These are phyloP conservation scores for Camelus bactrianus DNA, from an alignment of 2,113 vertebrate genomes.

Conservation along the genomic window DNA sequence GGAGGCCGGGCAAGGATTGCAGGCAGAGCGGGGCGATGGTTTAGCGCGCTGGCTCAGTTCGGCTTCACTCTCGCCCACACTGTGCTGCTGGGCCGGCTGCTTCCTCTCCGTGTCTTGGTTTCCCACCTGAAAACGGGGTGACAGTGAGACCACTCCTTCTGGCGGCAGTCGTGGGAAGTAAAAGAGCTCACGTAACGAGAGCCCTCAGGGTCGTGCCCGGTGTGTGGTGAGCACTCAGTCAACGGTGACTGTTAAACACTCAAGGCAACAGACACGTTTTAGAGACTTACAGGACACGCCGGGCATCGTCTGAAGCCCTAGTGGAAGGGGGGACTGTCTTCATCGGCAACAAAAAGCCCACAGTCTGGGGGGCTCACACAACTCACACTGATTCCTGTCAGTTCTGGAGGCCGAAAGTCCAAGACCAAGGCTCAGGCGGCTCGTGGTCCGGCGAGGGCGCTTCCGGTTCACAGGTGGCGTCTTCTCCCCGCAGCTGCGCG, in stretches of 20 bases:
- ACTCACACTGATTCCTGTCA: fast-evolving
- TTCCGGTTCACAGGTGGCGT: fast-evolving
- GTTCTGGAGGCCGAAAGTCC: neutral
- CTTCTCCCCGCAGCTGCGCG: fast-evolving
- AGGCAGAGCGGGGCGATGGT: fast-evolving
- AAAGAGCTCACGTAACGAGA: fast-evolving
- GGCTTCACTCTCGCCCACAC: fast-evolving
- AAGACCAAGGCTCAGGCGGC: fast-evolving
- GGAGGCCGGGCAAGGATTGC: neutral
- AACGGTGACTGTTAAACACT: fast-evolving
- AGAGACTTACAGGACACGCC: fast-evolving
- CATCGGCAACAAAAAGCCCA: fast-evolving
- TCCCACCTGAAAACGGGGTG: neutral
- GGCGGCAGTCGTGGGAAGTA: fast-evolving
- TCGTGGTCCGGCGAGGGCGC: neutral
- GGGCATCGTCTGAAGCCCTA: neutral
- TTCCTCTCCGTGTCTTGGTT: neutral
- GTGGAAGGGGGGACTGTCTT: neutral
- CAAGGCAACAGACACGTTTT: fast-evolving
- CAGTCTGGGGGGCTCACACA: fast-evolving
- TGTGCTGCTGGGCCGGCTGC: fast-evolving
- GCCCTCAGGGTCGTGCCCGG: fast-evolving
- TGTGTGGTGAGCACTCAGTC: fast-evolving
- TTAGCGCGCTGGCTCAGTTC: fast-evolving
- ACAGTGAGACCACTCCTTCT: fast-evolving